Base-by-base conservation (phyloP, 2,113 vertebrate genomes). In the Osmerus eperlanus region DNA sequence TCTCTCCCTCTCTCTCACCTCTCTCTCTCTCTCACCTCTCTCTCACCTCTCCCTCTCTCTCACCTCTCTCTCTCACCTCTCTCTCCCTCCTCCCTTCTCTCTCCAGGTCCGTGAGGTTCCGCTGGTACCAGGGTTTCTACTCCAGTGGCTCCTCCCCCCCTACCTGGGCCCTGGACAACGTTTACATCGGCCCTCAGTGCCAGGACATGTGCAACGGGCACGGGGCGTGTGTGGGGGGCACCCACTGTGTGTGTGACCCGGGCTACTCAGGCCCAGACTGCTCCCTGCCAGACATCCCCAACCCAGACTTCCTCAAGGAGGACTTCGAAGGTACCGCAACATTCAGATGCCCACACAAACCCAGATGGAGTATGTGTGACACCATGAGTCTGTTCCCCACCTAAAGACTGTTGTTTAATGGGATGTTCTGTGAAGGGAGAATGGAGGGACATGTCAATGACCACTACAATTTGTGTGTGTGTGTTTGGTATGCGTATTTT, bases 101-200 rank as follows among this genome's bases (percentile, higher is more conserved):
- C 86, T 83, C 29, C 86, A 99, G 97, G 51, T 94, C 95, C 52
- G 94, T 98, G 8, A 91, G 96, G 74, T 99, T 99, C 91, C 93
- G 97, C 63, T 99, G 97, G 97, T 99, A 95, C 89, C 97, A 99
- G 85, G 97, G 97, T 6, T 98, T 97, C 90, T 98, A 94, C 75
- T 90, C 93, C 19, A 78, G 87, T 51, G 94, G 95, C 21, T 91
- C 94, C 75, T 84, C 95, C 72, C 96, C 96, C 6, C 93, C 96
- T 81, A 98, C 96, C 0, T 99, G 97, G 97, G 97, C 97, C 41
- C 90, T 99, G 75, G 97, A 99, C 84, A 97, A 95, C 0, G 86
- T 99, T 47, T 99, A 99, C 82, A 92, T 99, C 0, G 97, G 97
- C 15, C 97, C 97, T 0, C 97, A 97, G 85, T 99, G 97, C 55